phyloP scores from a whole-genome alignment of 92 coral and sea anemone genomes.

The Anthopleura xanthogrammica region DNA sequence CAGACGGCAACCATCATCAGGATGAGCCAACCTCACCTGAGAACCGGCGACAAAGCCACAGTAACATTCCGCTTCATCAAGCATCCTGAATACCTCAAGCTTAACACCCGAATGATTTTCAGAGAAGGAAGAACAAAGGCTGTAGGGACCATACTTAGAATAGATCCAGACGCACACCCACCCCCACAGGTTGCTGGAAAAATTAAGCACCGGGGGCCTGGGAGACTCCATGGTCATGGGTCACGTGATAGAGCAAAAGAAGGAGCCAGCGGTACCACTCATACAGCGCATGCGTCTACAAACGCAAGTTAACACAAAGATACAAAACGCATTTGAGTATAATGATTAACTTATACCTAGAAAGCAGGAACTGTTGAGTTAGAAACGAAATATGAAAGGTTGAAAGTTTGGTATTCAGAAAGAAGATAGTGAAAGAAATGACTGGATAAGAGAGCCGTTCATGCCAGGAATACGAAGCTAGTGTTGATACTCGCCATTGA shows the following conservation, averaged over 20 bases:
- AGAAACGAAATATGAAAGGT: not conserved
- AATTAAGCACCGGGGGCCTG: slow-evolving; percentile 88
- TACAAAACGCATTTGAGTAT: not conserved
- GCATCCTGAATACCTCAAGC: slow-evolving; percentile 93
- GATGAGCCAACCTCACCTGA: slow-evolving; percentile 85
- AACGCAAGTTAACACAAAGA: slow-evolving; percentile 13
- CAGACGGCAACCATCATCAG: slow-evolving; percentile 92
- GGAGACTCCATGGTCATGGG: slow-evolving; percentile 42
- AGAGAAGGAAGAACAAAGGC: slow-evolving; percentile 99
- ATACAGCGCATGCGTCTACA: slow-evolving; percentile 42
- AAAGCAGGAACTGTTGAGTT: not conserved
- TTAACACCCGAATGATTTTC: slow-evolving; percentile 95
- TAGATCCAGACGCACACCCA: slow-evolving; percentile 83
- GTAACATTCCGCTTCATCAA: slow-evolving; percentile 94
- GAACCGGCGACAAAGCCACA: slow-evolving; percentile 93
- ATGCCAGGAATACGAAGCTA: not conserved
- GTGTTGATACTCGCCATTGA: not conserved
- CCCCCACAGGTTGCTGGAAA: slow-evolving; percentile 84
- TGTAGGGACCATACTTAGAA: slow-evolving; percentile 88
- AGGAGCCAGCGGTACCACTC: slow-evolving; percentile 14
- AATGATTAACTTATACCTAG: not conserved
- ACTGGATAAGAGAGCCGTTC: not conserved
- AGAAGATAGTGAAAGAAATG: not conserved
- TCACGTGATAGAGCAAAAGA: slow-evolving; percentile 72
- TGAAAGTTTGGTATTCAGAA: not conserved